Base-by-base conservation (phyloP, 1,140 invertebrate species). In the Temnothorax nylanderi region DNA sequence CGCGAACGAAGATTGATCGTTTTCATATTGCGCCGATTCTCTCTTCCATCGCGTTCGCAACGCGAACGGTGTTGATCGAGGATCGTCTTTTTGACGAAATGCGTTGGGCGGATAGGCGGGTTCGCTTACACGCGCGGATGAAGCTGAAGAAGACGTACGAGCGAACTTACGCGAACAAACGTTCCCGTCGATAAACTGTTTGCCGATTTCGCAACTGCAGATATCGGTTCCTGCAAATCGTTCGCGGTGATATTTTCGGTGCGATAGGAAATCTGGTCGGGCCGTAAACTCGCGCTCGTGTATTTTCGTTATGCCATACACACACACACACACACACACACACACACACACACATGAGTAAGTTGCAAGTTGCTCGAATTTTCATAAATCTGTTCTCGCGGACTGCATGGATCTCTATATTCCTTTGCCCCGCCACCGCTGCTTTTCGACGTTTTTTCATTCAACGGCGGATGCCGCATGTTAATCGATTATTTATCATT, bases 171-270 rank as follows among this genome's bases (percentile, higher is more conserved):
- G 13, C 77, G 77, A 56, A 51, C 49, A 37, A 86, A 80, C 74
- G 44, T 81, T 67, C 64, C 47, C 64, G 21, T 16, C 56, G 69
- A 71, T 67, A 87, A 89, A 87, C 89, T 89, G 54, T 69, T 78
- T 78, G 54, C 81, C 84, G 77, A 62, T 87, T 84, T 67, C 26
- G 7, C 71, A 26, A 26, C 13, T n/a, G 16, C 34, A 37, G 47
- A 11, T 87, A 86, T 84, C 86, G 67, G 13, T 47, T 54, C 13
- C 49, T 64, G 65, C 58, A 65, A 84, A 84, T 85, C 78, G 86
- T 64, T 13, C 56, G 16, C 56, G 58, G 18, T 56, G 72, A 69
- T 87, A 78, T 89, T 85, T 89, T 87, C 69, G 51, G 74, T 51
- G 37, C 67, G 67, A 32, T 18, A 80, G 84, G 18, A 26, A 75